Base-by-base conservation (phyloP, 2,113 vertebrate species). In the Siniperca knerii region DNA sequence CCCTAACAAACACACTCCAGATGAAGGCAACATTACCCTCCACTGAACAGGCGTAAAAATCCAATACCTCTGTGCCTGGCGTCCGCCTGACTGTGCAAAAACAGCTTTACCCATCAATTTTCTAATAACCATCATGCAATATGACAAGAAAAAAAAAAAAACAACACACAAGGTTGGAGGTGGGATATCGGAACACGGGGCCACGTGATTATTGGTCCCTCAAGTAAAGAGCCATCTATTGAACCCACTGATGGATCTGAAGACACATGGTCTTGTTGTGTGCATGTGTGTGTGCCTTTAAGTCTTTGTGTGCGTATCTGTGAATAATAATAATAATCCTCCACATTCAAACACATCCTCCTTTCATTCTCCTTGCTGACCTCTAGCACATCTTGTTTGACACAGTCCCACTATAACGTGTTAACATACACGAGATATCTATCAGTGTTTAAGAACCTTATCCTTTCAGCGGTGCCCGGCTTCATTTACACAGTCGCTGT, bases 31-130 rank as follows among this genome's bases (percentile, higher is more conserved):
- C 79, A 86, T 88, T 83, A 81, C 55, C 71, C 85, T 84, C 60
- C 73, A 85, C 62, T 91, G 89, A 92, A 84, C 88, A 82, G 75
- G 79, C 29, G 61, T 66, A 88, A 62, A 86, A 92, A 92, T 87
- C 75, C 85, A 87, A 90, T 92, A 91, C 57, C 50, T 55, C 76
- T 58, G 42, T 50, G 61, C 52, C 76, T 73, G 84, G 76, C 61
- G 85, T 91, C 87, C 12, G 15, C 62, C 74, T 83, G 90, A 87
- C 88, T 62, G 80, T 85, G 88, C 76, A 82, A 75, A 87, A 83
- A 74, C 85, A 87, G 69, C 89, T 54, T 64, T 64, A 61, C 33
- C 75, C 92, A 89, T 93, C 87, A 90, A 77, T 92, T 90, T 90
- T 91, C 77, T 82, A 83, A 92, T 92, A 83, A 92, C 81, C 82